These are phyloP conservation scores for Scomber japonicus DNA, from an alignment of 2,113 vertebrate species.

Conservation along the genomic window DNA sequence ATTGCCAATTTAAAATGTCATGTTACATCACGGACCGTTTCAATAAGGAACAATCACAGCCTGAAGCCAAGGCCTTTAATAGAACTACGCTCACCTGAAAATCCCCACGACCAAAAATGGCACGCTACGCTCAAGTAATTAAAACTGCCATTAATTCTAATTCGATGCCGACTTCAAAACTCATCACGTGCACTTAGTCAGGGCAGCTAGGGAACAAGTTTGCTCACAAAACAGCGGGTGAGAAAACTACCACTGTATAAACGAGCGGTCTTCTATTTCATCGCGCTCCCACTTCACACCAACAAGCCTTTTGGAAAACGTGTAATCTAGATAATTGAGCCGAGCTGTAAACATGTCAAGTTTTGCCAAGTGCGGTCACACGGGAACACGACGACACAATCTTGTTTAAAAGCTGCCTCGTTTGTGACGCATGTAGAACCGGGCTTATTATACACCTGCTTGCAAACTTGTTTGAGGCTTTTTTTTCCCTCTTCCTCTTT, in stretches of 20 bases:
- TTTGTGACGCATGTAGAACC: not conserved
- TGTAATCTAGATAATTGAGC: constrained; percentile 50
- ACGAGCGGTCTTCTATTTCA: not conserved
- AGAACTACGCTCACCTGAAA: not conserved
- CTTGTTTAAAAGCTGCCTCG: not conserved
- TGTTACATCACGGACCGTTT: constrained; percentile 26
- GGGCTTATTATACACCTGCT: not conserved
- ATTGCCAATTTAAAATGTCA: constrained; percentile 48
- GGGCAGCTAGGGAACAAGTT: constrained; percentile 1
- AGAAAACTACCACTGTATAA: constrained; percentile 3
- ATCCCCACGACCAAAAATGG: not conserved
- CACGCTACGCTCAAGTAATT: constrained; percentile 4
- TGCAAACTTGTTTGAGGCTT: not conserved
- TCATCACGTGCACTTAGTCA: not conserved
- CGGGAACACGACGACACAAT: not conserved
- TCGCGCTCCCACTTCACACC: not conserved
- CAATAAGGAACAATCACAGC: constrained; percentile 15
- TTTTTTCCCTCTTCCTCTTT: not conserved
- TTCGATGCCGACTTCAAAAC: not conserved
- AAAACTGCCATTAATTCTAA: constrained; percentile 21
- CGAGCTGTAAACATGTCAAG: constrained; percentile 21
- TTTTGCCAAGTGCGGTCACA: constrained; percentile 1
- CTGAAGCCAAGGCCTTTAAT: constrained; percentile 3
- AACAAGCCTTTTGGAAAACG: not conserved
- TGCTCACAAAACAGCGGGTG: constrained; percentile 16